Evolutionary conservation across 2,113 vertebrate species (phyloP), one percentile per base, ranked within the genome.

Genomic region (Psittacara wagleri): DNA sequence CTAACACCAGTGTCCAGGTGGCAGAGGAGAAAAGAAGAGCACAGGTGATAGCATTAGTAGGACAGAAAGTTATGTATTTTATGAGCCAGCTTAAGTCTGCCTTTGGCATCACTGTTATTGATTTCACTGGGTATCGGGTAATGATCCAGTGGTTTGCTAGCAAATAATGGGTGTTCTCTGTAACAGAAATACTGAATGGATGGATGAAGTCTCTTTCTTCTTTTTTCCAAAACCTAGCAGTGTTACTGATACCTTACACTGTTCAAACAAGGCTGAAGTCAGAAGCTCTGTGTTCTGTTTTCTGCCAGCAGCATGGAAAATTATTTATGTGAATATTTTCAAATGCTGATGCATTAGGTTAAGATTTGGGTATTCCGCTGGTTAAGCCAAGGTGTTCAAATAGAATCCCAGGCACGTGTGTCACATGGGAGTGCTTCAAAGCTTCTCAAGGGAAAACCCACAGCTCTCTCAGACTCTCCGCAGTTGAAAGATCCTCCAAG

Each of bases 1-100:
- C 6, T 24, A 48, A n/a, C 31, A 59, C 41, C 55, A 24, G 52
- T 73, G 11, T 98, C 96, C 46, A 95, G 28, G 35, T 99, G 99
- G 99, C 90, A 90, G 49, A 97, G 84, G 75, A 98, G 96, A 94
- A 87, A 98, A 55, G 87, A 96, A 11, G 80, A 98, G 69, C 90
- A 93, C 94, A 98, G 98, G 98, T 98, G 98, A 96, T 44, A 55
- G 16, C 73, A 87, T 44, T 48, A 75, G 19, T 73, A 70, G 46
- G 35, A 73, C 55, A 81, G 24, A 39, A 83, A 88, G 22, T 62
- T 63, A 55, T 7, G n/a, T 57, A 35, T 78, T 95, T 86, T 77
- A 70, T 80, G 13, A 86, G 9, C 8, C 35, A 68, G 10, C 6
- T 74, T 20, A 52, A 72, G 17, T 64, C 57, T 76, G 16, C 3